Evolutionary conservation across 1,140 invertebrate species (phyloP).

Genomic region (Drosophila murphyi): DNA sequence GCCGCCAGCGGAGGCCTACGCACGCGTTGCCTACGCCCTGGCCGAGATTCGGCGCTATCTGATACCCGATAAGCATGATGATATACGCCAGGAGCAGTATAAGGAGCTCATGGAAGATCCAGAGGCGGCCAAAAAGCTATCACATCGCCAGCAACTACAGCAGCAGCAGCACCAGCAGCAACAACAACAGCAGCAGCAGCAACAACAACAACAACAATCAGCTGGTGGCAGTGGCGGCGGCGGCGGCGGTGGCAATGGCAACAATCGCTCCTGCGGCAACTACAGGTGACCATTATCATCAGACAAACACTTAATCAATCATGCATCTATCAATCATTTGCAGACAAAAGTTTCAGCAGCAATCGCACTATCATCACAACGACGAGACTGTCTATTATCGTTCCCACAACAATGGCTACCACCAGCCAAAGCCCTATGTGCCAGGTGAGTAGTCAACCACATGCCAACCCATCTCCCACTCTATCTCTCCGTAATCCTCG

Average conservation of each 20-base stretch:
- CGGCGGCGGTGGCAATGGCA: constrained; percentile 47
- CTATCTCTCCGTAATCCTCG: no score
- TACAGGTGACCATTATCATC: constrained; percentile 57
- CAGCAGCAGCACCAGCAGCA: constrained; percentile 49
- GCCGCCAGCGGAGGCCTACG: constrained; percentile 95
- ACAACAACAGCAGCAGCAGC: constrained; percentile 41
- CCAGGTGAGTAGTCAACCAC: constrained; percentile 61
- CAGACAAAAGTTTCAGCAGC: constrained; percentile 82
- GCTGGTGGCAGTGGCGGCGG: no score
- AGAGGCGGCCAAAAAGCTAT: constrained; percentile 79
- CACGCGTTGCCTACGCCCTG: constrained; percentile 94
- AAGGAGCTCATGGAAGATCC: constrained; percentile 88
- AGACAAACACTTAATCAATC: not conserved
- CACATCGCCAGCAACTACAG: constrained; percentile 76
- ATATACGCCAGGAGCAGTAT: constrained; percentile 92
- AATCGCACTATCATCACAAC: constrained; percentile 83
- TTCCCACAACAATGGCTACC: constrained; percentile 80
- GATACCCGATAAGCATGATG: constrained; percentile 91
- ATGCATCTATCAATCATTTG: not conserved
- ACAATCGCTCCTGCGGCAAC: constrained; percentile 68
- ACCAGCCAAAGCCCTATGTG: constrained; percentile 84
- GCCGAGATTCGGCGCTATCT: constrained; percentile 90
- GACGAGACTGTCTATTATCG: constrained; percentile 84
- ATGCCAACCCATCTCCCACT: not conserved
- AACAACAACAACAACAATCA: constrained; percentile 7